A percentile compares a stretch with the other conserved stretches of the same genome.
phyloP scores from a whole-genome alignment of 23 tunicate genomes.

The Clavelina lepadiformis region DNA sequence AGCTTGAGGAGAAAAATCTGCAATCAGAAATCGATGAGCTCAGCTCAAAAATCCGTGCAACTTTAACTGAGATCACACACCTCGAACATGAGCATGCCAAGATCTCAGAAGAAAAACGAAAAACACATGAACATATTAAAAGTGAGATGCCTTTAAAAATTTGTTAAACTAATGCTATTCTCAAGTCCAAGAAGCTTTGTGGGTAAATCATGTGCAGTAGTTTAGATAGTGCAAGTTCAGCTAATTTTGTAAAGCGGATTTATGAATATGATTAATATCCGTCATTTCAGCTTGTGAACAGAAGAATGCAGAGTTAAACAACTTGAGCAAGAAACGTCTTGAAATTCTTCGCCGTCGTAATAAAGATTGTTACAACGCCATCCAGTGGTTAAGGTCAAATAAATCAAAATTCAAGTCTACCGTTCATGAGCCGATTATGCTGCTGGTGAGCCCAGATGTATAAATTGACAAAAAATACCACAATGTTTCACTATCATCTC shows the following conservation, averaged over 20 bases:
- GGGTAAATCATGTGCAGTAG: no score
- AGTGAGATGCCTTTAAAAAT: constrained; percentile 1
- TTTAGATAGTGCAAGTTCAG: no score
- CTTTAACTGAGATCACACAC: constrained; percentile 42
- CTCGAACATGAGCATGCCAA: constrained; percentile 28
- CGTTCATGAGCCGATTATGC: constrained; percentile 66
- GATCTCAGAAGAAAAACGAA: constrained; percentile 3
- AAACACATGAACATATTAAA: constrained; percentile 18
- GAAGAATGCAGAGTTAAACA: constrained; percentile 44
- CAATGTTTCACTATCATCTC: neutral
- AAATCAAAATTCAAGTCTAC: constrained; percentile 40
- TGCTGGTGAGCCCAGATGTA: constrained; percentile 34
- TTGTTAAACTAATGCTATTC: no score
- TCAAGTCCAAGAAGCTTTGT: no score
- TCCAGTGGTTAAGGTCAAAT: constrained; percentile 62
- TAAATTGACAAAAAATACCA: neutral
- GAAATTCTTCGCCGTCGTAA: constrained; percentile 40
- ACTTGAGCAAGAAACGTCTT: constrained; percentile 50
- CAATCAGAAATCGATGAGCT: constrained; percentile 48
- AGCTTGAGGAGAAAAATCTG: constrained; percentile 35
- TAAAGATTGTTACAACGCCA: constrained; percentile 60
- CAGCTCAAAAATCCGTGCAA: constrained; percentile 11
- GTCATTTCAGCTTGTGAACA: constrained; percentile 39
- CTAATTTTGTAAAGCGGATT: no score
- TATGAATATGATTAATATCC: no score